These are phyloP conservation scores for Ochotona curzoniae DNA, from an alignment of 2,113 vertebrate genomes.

Conservation along the genomic window DNA sequence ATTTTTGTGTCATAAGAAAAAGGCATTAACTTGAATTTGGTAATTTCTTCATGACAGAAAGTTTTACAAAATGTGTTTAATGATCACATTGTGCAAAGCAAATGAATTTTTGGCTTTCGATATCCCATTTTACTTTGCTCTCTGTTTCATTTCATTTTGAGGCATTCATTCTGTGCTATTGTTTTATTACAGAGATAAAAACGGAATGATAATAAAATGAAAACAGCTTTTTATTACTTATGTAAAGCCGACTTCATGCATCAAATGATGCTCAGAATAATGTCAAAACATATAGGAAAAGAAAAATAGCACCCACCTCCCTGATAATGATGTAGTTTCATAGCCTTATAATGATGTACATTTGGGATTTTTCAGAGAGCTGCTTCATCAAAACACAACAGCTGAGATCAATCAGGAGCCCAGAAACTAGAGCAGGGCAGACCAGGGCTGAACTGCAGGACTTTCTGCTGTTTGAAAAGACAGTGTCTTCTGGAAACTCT, in stretches of 20 bases:
- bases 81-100: background rate
- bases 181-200: slow-evolving; percentile 36
- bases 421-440: background rate
- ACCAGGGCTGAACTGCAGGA: background rate
- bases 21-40: background rate
- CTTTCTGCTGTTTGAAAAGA: background rate
- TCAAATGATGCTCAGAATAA: background rate
- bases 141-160: slow-evolving; percentile 42
- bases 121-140: background rate
- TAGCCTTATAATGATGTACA: background rate
- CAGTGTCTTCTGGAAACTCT: background rate
- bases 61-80: slow-evolving; percentile 21
- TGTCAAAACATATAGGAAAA: slow-evolving; percentile 55
- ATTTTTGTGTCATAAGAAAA: background rate
- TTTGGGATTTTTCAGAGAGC: slow-evolving; percentile 51
- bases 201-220: slow-evolving; percentile 53
- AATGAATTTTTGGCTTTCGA: background rate
- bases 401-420: slow-evolving; percentile 9
- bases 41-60: background rate
- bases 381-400: slow-evolving; percentile 15
- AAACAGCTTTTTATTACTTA: background rate
- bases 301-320: slow-evolving; percentile 16
- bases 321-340: slow-evolving; percentile 8
- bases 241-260: background rate
- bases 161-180: slow-evolving; percentile 1